Evolutionary conservation across 2,113 vertebrate genomes (phyloP), one percentile per base, ranked within the genome.

Genomic region (Syngnathus scovelli): DNA sequence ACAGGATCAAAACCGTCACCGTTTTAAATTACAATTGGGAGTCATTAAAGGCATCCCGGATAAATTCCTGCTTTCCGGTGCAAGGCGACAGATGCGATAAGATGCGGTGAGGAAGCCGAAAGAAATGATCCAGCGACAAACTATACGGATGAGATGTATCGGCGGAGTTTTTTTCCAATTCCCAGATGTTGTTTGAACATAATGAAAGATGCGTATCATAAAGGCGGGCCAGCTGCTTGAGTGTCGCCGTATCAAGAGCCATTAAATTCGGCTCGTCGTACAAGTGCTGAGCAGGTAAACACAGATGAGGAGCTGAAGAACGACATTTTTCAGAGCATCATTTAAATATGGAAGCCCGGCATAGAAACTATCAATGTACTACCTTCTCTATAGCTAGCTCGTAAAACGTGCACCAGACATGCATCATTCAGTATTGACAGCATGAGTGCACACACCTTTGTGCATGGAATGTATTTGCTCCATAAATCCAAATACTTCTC

Each of bases 341-440:
- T 19, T 16, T 72, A 68, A 70, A 69, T 46, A 59, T 44, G 37
- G 64, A 23, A 69, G 72, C 48, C 55, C 83, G 78, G 83, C 86
- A 82, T 41, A 69, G 72, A 61, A 76, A 60, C 83, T 80, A 78
- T 78, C 82, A 77, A 36, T 68, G 61, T 19, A n/a, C 10, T 8
- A 21, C n/a, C 21, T 27, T 68, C 49, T 7, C 13, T 58, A 68
- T 11, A 11, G 55, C 21, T 33, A 74, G 67, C 16, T 49, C 52
- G 61, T 61, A 71, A 74, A 78, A 78, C 41, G 76, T 43, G 72
- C 43, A 62, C 1, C 7, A 15, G 18, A 62, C 15, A 76, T 55
- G 6, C 36, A 75, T 63, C 37, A 75, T 69, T 70, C 38, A 74
- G 21, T 64, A 61, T 12, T 9, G n/a, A 37, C 59, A 13, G 27